Evolutionary conservation across 30 jellyfish, hydroid and myxozoan genomes (phyloP).

Genomic region (Turritopsis rubra): DNA sequence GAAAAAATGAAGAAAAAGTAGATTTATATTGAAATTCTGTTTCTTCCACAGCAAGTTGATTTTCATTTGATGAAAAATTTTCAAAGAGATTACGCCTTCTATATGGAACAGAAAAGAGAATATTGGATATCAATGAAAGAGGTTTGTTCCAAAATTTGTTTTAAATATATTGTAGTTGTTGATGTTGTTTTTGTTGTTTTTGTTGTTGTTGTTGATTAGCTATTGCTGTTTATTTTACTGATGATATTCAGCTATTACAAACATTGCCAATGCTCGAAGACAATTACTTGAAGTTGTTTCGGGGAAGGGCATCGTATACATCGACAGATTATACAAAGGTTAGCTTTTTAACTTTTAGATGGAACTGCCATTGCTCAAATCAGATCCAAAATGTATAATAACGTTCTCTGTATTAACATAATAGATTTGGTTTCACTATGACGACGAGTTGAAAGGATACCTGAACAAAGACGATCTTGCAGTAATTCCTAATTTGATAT

Average conservation of each 20-base stretch:
- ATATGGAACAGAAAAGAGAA: slow-evolving; percentile 12
- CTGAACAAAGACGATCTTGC: not conserved
- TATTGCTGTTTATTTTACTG: too few species aligned
- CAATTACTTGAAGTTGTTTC: not conserved
- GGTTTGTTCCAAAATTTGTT: not conserved
- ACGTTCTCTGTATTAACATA: too few species aligned
- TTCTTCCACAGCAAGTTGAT: not conserved
- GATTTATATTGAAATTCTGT: not conserved
- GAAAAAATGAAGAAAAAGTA: not conserved
- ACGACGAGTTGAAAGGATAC: not conserved
- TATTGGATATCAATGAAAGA: slow-evolving; percentile 9
- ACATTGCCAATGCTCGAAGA: not conserved
- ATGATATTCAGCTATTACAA: not conserved
- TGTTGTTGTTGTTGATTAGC: not conserved
- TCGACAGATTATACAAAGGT: not conserved
- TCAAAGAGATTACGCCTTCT: slow-evolving; percentile 7
- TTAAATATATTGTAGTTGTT: too few species aligned
- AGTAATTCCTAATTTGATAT: not conserved
- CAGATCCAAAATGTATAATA: not conserved
- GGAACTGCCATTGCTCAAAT: too few species aligned
- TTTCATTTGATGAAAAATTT: not conserved
- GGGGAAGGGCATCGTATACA: slow-evolving; percentile 12
- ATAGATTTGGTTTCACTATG: not conserved
- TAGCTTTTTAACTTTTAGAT: not conserved
- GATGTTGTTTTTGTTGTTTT: not conserved